Base-by-base conservation (phyloP, 2,113 vertebrate genomes). In the Lepisosteus oculatus region DNA sequence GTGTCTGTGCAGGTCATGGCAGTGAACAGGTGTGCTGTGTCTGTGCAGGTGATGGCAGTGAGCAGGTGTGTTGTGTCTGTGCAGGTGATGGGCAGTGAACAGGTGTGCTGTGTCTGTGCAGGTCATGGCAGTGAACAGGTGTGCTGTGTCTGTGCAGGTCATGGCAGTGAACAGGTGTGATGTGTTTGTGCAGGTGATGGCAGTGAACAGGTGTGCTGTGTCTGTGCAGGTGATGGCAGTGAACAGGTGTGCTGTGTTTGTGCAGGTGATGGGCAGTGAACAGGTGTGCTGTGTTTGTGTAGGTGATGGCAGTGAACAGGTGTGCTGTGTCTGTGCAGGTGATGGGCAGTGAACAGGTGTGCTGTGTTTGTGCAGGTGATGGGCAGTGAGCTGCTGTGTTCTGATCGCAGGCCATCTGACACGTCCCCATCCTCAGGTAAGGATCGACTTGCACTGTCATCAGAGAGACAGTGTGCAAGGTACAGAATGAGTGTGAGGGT, bases 251-350 rank as follows among this genome's bases (percentile, higher is more conserved):
- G 51, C 6, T 72, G 29, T 79, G 15, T 15, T 11, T 54, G 61
- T 81, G 12, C 68, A 3, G 65, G 73, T 69, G 57, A 88, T 15
- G 95, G 95, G 96, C n/a, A 96, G 89, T n/a, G 79, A 85, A 63
- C 68, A 97, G 11, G 66, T 14, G 0, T 98, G 96, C 47, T 9
- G 5, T n/a, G 70, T 3, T 69, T 61, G 78, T 82, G 67, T 76
- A 97, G 96, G 77, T 51, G 47, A 80, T 88, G 95, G 96, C n/a
- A 96, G 89, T n/a, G 79, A 85, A 65, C 69, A 97, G 12, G 66
- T 14, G 0, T 98, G 97, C 0, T 61, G 73, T 2, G 85, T 44
- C 5, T 72, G 56, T 41, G 47, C 80, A 51, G 47, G 44, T 29
- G 29, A 29, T 29, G 29, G 29, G 29, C 29, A 29, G 29, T 29